Conservation (phyloP, 2,113 vertebrate genomes). For the Bambusicola thoracicus region DNA sequence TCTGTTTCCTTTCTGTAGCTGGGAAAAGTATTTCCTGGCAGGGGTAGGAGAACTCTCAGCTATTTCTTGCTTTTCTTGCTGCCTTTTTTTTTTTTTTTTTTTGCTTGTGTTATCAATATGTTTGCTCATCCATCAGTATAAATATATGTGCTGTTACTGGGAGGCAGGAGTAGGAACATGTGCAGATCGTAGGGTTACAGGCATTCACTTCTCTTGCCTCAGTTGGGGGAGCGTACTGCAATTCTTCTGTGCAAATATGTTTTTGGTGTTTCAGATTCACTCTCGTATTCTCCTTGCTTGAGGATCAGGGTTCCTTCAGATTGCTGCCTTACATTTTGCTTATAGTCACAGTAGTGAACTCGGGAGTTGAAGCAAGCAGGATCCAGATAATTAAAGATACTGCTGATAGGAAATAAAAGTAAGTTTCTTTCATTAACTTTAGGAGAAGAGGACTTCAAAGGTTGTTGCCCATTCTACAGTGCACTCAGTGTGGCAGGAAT, state of each 20-base stretch:
- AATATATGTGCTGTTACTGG: background rate
- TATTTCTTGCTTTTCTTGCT: background rate
- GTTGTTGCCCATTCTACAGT: background rate
- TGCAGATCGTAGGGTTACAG: background rate
- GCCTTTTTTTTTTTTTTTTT: background rate
- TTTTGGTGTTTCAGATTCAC: background rate
- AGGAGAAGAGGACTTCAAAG: background rate
- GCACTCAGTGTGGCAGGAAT: background rate
- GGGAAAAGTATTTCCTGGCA: background rate
- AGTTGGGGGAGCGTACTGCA: background rate
- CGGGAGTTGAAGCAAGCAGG: background rate
- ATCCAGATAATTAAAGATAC: background rate
- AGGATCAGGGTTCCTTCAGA: background rate
- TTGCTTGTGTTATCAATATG: background rate
- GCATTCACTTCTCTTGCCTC: background rate
- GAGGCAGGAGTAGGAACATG: background rate
- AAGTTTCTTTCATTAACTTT: background rate
- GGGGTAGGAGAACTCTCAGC: background rate
- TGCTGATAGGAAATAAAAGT: background rate
- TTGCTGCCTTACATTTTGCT: background rate
- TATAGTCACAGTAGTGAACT: background rate
- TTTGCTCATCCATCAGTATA: background rate
- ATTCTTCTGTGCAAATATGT: background rate
- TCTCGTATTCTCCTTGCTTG: background rate
- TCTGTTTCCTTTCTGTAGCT: background rate